Evolutionary conservation across 2,797 vertebrate genomes (phyloP).

Genomic region (Pseudochirops cupreus): DNA sequence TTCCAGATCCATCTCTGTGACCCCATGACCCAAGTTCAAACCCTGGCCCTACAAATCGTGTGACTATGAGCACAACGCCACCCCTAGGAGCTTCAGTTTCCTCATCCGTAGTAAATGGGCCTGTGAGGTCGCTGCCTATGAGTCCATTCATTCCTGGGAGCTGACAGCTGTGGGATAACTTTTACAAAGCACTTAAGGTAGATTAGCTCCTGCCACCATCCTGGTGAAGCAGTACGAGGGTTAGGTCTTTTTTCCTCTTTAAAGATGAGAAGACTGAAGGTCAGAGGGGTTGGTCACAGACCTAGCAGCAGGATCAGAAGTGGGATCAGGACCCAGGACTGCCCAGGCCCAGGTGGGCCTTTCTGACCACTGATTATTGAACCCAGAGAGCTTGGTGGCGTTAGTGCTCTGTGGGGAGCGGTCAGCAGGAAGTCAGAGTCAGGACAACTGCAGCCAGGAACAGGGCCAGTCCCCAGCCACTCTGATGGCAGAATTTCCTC

Average conservation of each 20-base stretch:
- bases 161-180: background rate
- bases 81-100: background rate
- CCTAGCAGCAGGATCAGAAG: no score
- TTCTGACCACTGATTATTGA: no score
- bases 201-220: background rate
- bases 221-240: background rate
- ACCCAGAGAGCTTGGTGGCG: no score
- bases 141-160: background rate
- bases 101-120: background rate
- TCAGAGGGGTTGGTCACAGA: no score
- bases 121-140: no score
- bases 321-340: no score
- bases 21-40: background rate
- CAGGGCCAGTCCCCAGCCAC: slow-evolving; percentile 24
- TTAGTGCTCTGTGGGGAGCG: no score
- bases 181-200: background rate
- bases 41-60: background rate
- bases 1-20: background rate
- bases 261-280: no score
- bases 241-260: no score
- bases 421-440: no score
- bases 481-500: slow-evolving; percentile 85
- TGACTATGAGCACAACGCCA: background rate
- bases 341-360: no score
- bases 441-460: background rate